Conservation (phyloP, 2,113 vertebrate species). For the Charadrius vociferus region DNA sequence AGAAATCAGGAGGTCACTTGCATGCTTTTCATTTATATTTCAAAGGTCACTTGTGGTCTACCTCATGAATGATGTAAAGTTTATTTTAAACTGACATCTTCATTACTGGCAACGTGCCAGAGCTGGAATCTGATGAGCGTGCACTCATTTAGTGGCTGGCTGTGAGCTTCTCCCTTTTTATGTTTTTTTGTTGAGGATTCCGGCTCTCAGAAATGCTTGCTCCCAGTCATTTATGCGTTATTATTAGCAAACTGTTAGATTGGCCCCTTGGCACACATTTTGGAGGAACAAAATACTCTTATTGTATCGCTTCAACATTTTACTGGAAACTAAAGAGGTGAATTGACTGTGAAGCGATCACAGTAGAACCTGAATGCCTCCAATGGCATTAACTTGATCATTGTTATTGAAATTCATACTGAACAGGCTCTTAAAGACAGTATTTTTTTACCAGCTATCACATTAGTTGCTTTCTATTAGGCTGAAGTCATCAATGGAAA, state of each 20-base stretch:
- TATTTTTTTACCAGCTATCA: not conserved
- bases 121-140: conserved; percentile 59
- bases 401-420: not conserved
- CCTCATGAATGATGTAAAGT: conserved; percentile 3
- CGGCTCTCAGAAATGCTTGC: conserved; percentile 55
- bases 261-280: conserved; percentile 4
- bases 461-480: not conserved
- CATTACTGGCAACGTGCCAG: conserved; percentile 36
- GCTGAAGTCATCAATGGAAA: not conserved
- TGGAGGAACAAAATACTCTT: conserved; percentile 22
- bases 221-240: conserved; percentile 14
- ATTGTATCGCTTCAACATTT: conserved; percentile 6
- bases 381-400: not conserved
- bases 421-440: not conserved
- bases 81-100: conserved; percentile 45
- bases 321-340: not conserved
- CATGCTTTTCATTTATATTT: conserved; percentile 59
- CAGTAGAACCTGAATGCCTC: not conserved
- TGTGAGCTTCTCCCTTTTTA: not conserved
- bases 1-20: conserved; percentile 8
- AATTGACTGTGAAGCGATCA: not conserved
- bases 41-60: conserved; percentile 36
- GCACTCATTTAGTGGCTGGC: not conserved
- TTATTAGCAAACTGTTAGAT: conserved; percentile 52
- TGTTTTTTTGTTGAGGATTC: conserved; percentile 8